A percentile compares a stretch with the other conserved stretches of the same genome.
phyloP scores from a whole-genome alignment of 2,113 vertebrate genomes.

The Thamnophis sirtalis region DNA sequence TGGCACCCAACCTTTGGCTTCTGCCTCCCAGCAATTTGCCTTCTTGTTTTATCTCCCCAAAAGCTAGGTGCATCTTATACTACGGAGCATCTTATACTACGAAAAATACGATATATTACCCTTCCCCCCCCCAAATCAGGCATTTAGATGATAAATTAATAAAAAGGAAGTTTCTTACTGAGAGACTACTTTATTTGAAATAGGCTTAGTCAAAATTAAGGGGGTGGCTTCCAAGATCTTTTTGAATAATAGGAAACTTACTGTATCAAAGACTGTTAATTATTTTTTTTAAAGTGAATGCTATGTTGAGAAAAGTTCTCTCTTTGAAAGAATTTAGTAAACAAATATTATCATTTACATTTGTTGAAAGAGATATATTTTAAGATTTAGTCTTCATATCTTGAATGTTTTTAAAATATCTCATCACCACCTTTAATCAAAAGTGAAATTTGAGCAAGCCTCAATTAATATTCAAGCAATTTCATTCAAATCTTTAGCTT shows the following conservation, averaged over 20 bases:
- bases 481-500: too few relatives aligned
- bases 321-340: not conserved
- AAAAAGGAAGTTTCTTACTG: not conserved
- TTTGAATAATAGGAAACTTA: not conserved
- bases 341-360: not conserved
- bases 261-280: not conserved
- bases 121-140: rapidly evolving
- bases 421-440: not conserved
- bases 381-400: not conserved
- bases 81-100: too few relatives aligned
- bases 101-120: not conserved
- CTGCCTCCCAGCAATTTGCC: too few relatives aligned
- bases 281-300: not conserved
- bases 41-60: too few relatives aligned
- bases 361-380: not conserved
- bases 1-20: too few relatives aligned
- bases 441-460: not conserved
- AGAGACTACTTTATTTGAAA: not conserved
- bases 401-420: not conserved
- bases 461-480: not conserved
- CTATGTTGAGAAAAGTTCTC: not conserved
- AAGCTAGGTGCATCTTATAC: too few relatives aligned
- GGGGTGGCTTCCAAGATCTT: not conserved
- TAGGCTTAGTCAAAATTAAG: not conserved
- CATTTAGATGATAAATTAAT: not conserved